Evolutionary conservation across 2,113 vertebrate genomes (phyloP).

Genomic region (Archocentrus centrarchus): DNA sequence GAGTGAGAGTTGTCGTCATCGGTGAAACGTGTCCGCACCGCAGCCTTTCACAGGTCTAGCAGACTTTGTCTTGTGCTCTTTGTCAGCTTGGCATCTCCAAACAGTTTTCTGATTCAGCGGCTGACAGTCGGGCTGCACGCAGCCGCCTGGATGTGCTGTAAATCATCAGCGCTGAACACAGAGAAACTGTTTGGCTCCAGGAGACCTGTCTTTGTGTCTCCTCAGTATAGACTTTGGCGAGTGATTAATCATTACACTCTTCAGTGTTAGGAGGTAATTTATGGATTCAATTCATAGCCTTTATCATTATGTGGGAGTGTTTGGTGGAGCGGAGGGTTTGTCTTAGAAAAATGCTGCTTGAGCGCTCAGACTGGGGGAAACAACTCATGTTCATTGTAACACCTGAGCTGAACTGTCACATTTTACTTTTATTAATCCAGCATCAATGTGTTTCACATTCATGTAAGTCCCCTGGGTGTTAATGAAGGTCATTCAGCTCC

Average conservation of each 20-base stretch:
- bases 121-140: conserved; percentile 25
- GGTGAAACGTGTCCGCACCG: conserved; percentile 61
- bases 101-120: conserved; percentile 43
- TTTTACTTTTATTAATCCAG: conserved; percentile 20
- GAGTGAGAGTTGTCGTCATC: conserved; percentile 49
- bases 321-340: not conserved
- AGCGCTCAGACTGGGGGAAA: conserved; percentile 37
- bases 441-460: not conserved
- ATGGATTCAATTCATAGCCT: conserved; percentile 63
- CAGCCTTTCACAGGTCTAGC: conserved; percentile 68
- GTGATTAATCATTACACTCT: conserved; percentile 77
- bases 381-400: conserved; percentile 35
- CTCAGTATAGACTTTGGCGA: conserved; percentile 59
- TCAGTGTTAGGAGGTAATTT: conserved; percentile 64
- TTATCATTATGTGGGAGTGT: conserved; percentile 48
- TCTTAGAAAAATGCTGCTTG: conserved; percentile 2
- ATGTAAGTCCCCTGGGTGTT: not conserved
- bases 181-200: conserved; percentile 40
- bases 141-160: conserved; percentile 35
- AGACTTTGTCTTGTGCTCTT: conserved; percentile 46
- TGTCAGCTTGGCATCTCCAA: conserved; percentile 66
- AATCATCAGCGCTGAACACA: conserved; percentile 56
- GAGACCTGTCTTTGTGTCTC: conserved; percentile 66
- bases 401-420: conserved; percentile 25
- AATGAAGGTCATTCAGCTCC: conserved; percentile 24